A percentile compares a stretch with the other conserved stretches of the same genome.
Conservation (phyloP, 2,888 invertebrate species). For the Drosophila neoperkinsi region DNA sequence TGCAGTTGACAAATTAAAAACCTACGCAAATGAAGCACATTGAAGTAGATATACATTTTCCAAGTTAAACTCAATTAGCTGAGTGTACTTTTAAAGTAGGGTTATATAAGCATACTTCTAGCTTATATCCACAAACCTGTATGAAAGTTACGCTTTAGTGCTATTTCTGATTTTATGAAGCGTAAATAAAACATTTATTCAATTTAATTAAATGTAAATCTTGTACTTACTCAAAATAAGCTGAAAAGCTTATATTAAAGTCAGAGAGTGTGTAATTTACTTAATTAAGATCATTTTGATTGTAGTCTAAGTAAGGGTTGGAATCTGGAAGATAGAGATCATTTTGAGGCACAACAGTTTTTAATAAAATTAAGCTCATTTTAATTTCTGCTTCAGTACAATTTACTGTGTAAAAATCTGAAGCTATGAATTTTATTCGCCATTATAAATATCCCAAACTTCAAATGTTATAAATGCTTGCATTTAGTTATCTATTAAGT, state of each 20-base stretch:
- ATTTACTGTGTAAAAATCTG: neutral
- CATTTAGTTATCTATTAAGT: neutral
- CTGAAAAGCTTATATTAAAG: neutral
- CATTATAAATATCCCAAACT: neutral
- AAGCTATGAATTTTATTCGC: neutral
- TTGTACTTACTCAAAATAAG: neutral
- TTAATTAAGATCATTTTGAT: neutral
- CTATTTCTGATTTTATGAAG: neutral
- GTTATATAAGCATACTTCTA: neutral
- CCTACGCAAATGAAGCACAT: conserved; percentile 3
- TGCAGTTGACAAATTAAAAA: conserved; percentile 25
- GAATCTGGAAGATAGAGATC: too few relatives aligned
- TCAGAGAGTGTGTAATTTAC: neutral
- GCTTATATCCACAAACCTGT: neutral
- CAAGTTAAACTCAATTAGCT: neutral
- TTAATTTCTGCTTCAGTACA: too few relatives aligned
- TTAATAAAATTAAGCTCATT: too few relatives aligned
- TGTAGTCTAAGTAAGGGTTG: too few relatives aligned
- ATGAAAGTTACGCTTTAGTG: neutral
- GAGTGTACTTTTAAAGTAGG: neutral
- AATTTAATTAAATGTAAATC: neutral
- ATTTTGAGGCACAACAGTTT: too few relatives aligned
- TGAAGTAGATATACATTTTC: conserved; percentile 1
- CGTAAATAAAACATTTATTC: neutral
- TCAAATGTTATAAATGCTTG: neutral